These are phyloP conservation scores for Aphrophora alni DNA, from an alignment of 2,888 invertebrate species.

Conservation along the genomic window DNA sequence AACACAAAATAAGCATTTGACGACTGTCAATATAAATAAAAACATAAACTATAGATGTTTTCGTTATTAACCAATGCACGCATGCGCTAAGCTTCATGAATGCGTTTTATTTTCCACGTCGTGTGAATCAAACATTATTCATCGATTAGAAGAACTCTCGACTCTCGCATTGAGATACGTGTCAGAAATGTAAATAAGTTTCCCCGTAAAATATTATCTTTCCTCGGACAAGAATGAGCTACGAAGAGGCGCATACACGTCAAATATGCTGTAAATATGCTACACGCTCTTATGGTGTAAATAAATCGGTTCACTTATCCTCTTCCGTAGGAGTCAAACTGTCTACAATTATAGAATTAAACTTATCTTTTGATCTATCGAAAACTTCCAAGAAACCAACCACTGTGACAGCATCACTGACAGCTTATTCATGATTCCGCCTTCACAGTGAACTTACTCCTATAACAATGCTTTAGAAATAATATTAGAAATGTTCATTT, in stretches of 20 bases:
- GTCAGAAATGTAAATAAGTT: neutral
- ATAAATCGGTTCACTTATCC: too few relatives aligned
- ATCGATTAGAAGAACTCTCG: neutral
- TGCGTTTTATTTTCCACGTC: neutral
- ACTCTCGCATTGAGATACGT: neutral
- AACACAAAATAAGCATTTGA: neutral
- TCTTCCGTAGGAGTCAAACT: neutral
- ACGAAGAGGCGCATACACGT: too few relatives aligned
- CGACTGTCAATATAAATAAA: neutral
- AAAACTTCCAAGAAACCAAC: neutral
- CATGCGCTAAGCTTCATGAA: neutral
- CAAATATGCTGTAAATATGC: too few relatives aligned
- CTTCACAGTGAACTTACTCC: neutral
- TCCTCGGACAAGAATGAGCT: too few relatives aligned
- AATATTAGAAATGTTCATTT: neutral
- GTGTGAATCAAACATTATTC: neutral
- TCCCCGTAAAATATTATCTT: neutral
- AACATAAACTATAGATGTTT: neutral
- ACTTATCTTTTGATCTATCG: neutral
- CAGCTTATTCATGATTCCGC: neutral
- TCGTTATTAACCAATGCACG: neutral
- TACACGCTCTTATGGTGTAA: too few relatives aligned
- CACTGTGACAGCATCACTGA: too few relatives aligned
- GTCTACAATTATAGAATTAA: constrained; percentile 5
- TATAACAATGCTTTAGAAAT: neutral